These are phyloP conservation scores for Eupithecia tripunctaria DNA, from an alignment of 2,888 invertebrate species.

Conservation along the genomic window DNA sequence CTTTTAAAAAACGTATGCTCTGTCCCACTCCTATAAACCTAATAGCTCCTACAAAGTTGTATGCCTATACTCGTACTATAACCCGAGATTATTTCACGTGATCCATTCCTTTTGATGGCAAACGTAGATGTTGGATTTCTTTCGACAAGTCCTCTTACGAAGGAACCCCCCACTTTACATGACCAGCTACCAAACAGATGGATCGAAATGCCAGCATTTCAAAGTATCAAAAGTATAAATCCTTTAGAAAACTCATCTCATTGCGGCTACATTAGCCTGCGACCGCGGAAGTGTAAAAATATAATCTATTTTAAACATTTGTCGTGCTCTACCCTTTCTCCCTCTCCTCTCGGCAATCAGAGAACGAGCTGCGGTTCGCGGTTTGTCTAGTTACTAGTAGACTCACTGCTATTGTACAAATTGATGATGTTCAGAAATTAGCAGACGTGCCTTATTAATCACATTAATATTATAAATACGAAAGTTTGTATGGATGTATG, in stretches of 20 bases:
- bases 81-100: no score
- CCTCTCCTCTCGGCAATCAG: conserved; percentile 55
- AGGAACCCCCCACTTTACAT: no score
- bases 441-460: neutral
- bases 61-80: no score
- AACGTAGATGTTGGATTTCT: no score
- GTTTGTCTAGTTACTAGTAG: conserved; percentile 55
- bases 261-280: conserved; percentile 67
- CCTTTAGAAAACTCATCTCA: conserved; percentile 62
- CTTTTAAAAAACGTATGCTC: no score
- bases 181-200: no score
- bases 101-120: no score
- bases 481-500: no score
- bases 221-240: conserved; percentile 44
- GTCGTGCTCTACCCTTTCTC: conserved; percentile 61
- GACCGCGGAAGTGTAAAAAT: conserved; percentile 80
- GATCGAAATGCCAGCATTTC: no score
- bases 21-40: no score
- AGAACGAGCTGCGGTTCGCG: conserved; percentile 55
- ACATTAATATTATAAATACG: neutral
- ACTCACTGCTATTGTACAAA: conserved; percentile 25
- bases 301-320: conserved; percentile 82
- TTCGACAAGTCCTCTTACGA: no score
- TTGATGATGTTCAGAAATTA: neutral
- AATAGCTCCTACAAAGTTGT: no score